Evolutionary conservation across 2,888 invertebrate species (phyloP).

Genomic region (Lasioglossum morio): DNA sequence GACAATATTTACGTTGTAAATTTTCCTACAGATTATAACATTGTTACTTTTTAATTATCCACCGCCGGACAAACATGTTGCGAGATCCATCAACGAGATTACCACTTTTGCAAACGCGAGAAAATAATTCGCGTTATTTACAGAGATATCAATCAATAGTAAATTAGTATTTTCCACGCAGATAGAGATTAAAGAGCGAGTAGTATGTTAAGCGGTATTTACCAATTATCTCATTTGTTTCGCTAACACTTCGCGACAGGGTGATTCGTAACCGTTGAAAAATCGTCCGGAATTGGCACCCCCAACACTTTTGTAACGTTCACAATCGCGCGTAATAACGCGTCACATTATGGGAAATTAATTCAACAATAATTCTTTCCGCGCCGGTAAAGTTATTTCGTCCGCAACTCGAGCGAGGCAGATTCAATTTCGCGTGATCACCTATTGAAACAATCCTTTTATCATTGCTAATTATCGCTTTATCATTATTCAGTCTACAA

Average conservation of each 20-base stretch:
- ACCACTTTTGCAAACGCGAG: slow-evolving; percentile 7
- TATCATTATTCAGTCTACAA: slow-evolving; percentile 18
- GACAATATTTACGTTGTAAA: background rate
- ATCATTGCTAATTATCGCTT: slow-evolving; percentile 52
- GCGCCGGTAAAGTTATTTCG: slow-evolving; percentile 25
- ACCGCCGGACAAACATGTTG: background rate
- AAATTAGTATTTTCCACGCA: slow-evolving; percentile 7
- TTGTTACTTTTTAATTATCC: slow-evolving; percentile 2
- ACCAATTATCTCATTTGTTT: slow-evolving; percentile 5
- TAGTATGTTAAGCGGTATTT: background rate
- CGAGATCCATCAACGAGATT: background rate
- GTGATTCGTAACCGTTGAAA: background rate
- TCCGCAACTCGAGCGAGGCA: slow-evolving; percentile 4
- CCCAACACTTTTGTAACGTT: background rate
- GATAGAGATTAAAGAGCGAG: background rate
- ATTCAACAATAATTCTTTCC: slow-evolving; percentile 40
- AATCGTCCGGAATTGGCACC: background rate
- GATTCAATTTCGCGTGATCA: slow-evolving; percentile 42
- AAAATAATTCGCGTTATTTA: slow-evolving; percentile 20
- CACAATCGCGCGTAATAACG: background rate
- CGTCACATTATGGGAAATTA: slow-evolving; percentile 17
- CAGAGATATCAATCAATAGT: background rate
- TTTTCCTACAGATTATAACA: background rate
- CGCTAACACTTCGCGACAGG: background rate
- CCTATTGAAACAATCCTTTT: slow-evolving; percentile 58